Percentiles rank a stretch among this genome's conserved stretches.
Evolutionary conservation across 64 coral and sea anemone species (phyloP).

Genomic region (Montipora cactus): DNA sequence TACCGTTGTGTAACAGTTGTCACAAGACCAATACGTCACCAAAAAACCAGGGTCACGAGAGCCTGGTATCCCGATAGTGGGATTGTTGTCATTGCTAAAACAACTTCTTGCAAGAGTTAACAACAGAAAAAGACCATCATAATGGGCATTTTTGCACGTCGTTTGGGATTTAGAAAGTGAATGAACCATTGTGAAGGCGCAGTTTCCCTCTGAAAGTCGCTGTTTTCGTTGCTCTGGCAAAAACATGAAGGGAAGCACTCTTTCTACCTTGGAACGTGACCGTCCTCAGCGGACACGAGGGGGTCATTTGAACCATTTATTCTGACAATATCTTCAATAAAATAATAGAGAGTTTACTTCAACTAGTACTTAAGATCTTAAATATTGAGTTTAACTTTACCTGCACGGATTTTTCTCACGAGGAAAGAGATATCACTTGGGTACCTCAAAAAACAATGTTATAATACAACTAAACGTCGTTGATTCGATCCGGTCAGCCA

Average conservation of each 20-base stretch:
- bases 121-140: not conserved
- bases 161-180: not conserved
- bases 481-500: not conserved
- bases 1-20: not conserved
- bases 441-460: not conserved
- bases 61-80: not conserved
- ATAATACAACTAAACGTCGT: constrained; percentile 14
- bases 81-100: not conserved
- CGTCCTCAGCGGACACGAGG: constrained; percentile 9
- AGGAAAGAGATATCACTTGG: constrained; percentile 13
- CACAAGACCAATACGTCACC: not conserved
- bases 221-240: not conserved
- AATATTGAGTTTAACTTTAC: constrained; percentile 24
- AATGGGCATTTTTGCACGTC: not conserved
- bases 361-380: constrained; percentile 8
- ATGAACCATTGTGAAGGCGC: not conserved
- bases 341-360: constrained; percentile 10
- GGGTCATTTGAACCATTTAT: constrained; percentile 18
- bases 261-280: not conserved
- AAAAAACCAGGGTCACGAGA: constrained; percentile 20
- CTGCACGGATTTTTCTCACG: not conserved
- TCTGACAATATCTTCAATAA: constrained; percentile 21
- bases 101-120: not conserved
- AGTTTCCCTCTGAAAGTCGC: not conserved
- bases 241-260: not conserved